Evolutionary conservation across 2,113 vertebrate genomes (phyloP).

Genomic region (Phyllostomus discolor): DNA sequence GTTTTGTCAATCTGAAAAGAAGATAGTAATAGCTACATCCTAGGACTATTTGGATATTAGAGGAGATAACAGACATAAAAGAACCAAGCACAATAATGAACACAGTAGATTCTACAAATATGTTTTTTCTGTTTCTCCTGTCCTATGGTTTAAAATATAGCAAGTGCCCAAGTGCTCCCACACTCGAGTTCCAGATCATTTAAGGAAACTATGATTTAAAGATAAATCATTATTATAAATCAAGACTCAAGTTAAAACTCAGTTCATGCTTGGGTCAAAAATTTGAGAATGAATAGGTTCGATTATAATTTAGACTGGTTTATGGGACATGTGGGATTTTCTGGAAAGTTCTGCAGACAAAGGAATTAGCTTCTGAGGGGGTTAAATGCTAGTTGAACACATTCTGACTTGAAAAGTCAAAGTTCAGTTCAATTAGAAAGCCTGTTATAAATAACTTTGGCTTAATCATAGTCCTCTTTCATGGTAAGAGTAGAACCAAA

Average conservation of each 20-base stretch:
- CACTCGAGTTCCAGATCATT: background rate
- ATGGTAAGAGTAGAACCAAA: background rate
- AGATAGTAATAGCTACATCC: background rate
- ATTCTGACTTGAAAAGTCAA: background rate
- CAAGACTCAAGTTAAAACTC: slow-evolving; percentile 24
- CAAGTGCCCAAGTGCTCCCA: background rate
- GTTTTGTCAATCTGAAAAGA: background rate
- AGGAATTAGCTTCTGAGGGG: background rate
- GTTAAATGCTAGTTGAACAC: background rate
- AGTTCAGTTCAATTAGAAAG: background rate
- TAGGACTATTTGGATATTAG: background rate
- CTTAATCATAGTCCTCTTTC: background rate
- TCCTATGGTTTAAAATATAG: background rate
- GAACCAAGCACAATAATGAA: background rate
- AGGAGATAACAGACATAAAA: background rate
- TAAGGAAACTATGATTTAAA: background rate
- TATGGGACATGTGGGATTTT: background rate
- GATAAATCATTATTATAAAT: background rate
- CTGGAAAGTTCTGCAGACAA: background rate
- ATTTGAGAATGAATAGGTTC: background rate
- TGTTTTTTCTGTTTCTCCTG: background rate
- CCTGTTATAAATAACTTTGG: background rate
- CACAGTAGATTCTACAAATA: background rate
- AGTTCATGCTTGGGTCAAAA: background rate
- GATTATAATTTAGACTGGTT: background rate